phyloP scores from a whole-genome alignment of 2,888 invertebrate genomes.

The Phortica okadai region DNA sequence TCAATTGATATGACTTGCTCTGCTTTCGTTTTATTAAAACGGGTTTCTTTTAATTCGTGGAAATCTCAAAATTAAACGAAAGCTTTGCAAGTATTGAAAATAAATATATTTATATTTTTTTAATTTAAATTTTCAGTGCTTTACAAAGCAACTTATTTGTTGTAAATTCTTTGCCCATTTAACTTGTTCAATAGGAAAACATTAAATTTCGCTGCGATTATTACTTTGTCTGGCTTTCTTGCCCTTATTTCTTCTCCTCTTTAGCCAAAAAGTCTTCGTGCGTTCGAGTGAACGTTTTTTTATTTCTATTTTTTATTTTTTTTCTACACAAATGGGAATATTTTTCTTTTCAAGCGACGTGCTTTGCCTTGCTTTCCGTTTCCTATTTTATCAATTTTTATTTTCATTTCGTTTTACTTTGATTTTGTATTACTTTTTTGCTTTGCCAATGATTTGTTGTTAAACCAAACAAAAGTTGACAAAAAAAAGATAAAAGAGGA shows the following conservation, averaged over 20 bases:
- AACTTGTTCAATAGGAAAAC: not conserved
- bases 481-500: slow-evolving; percentile 49
- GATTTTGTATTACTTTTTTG: slow-evolving; percentile 6
- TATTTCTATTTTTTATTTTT: too few relatives aligned
- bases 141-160: not conserved
- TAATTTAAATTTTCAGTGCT: slow-evolving; percentile 23
- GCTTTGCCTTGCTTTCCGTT: not conserved
- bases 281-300: not conserved
- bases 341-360: slow-evolving; percentile 56
- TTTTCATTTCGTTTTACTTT: slow-evolving; percentile 7
- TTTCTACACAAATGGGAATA: slow-evolving; percentile 38
- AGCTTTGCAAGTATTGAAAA: too few relatives aligned
- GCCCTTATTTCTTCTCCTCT: not conserved
- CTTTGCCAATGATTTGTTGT: slow-evolving; percentile 67
- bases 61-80: too few relatives aligned
- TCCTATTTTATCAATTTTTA: slow-evolving; percentile 4
- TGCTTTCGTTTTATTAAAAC: too few relatives aligned
- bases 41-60: too few relatives aligned
- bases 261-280: not conserved
- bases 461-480: slow-evolving; percentile 67
- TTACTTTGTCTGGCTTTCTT: not conserved
- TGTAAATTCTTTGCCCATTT: not conserved
- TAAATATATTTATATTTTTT: slow-evolving; percentile 26
- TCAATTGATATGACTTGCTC: slow-evolving; percentile 49
- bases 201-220: not conserved